phyloP scores from a whole-genome alignment of 2,797 vertebrate genomes.

The Enteromius viviparus region DNA sequence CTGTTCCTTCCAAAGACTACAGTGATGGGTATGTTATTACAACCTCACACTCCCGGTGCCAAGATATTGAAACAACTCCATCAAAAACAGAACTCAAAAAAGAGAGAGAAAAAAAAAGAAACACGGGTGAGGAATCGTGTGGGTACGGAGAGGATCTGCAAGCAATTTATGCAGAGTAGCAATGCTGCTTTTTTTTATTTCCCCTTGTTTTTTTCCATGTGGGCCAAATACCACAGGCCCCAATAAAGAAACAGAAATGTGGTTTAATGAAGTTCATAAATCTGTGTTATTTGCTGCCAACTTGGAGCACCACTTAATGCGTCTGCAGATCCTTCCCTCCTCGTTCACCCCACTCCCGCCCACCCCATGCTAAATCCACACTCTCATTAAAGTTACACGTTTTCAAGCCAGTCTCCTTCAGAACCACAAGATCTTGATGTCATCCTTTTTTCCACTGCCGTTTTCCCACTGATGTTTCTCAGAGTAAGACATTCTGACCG shows the following conservation, averaged over 20 bases:
- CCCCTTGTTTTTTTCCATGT: slow-evolving; percentile 62
- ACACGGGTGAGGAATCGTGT: slow-evolving; percentile 27
- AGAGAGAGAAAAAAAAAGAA: slow-evolving; percentile 41
- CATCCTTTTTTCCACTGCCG: slow-evolving; percentile 65
- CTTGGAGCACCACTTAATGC: slow-evolving; percentile 67
- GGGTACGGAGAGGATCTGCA: slow-evolving; percentile 64
- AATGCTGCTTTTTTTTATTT: slow-evolving; percentile 49
- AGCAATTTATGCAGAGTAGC: slow-evolving; percentile 69
- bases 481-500: slow-evolving; percentile 54
- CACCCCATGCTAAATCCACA: slow-evolving; percentile 60
- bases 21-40: slow-evolving; percentile 60
- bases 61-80: slow-evolving; percentile 54
- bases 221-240: slow-evolving; percentile 73
- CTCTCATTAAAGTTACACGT: slow-evolving; percentile 76
- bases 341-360: slow-evolving; percentile 7
- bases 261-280: slow-evolving; percentile 83
- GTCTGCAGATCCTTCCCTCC: slow-evolving; percentile 55
- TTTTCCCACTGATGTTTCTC: slow-evolving; percentile 51
- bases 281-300: slow-evolving; percentile 79
- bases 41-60: slow-evolving; percentile 49
- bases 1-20: slow-evolving; percentile 75
- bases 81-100: slow-evolving; percentile 51
- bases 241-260: slow-evolving; percentile 79
- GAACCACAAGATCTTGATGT: slow-evolving; percentile 65
- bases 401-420: slow-evolving; percentile 69